A percentile compares a stretch with the other conserved stretches of the same genome.
Conservation (phyloP, 2,797 vertebrate genomes). For the Spondyliosoma cantharus region DNA sequence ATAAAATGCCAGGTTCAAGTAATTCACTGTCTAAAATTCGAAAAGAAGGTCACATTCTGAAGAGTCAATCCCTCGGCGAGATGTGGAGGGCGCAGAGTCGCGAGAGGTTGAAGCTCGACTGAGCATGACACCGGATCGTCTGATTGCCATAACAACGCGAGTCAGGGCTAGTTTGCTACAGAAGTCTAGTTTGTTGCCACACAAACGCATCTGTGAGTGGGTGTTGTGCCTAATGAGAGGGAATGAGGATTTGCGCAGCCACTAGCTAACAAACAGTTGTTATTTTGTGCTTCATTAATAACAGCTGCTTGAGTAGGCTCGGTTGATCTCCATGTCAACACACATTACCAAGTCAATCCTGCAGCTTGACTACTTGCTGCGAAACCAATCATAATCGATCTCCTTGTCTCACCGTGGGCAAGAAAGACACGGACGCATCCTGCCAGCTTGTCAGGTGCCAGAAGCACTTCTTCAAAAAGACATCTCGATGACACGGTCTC, state of each 20-base stretch:
- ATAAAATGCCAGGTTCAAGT: background rate
- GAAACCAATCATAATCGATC: slow-evolving; percentile 77
- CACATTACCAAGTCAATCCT: slow-evolving; percentile 72
- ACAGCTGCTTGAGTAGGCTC: slow-evolving; percentile 65
- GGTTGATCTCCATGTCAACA: slow-evolving; percentile 75
- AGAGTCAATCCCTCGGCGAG: slow-evolving; percentile 24
- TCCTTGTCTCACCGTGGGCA: slow-evolving; percentile 26
- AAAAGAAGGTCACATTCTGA: background rate
- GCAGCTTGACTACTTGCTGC: slow-evolving; percentile 62
- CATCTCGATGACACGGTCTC: slow-evolving; percentile 68
- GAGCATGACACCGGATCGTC: slow-evolving; percentile 27
- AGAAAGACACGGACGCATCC: slow-evolving; percentile 47
- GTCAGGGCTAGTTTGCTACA: slow-evolving; percentile 22
- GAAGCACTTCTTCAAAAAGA: slow-evolving; percentile 71
- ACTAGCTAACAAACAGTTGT: slow-evolving; percentile 64
- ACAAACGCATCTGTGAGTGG: slow-evolving; percentile 32
- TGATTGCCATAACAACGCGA: slow-evolving; percentile 49
- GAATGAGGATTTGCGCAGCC: slow-evolving; percentile 51
- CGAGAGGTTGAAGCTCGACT: slow-evolving; percentile 30
- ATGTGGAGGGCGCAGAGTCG: background rate
- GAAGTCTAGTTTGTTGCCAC: slow-evolving; percentile 52
- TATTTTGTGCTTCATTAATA: slow-evolving; percentile 78
- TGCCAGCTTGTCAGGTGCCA: slow-evolving; percentile 67
- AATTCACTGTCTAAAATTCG: slow-evolving; percentile 6
- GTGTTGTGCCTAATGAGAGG: slow-evolving; percentile 60